Evolutionary conservation across 2,797 vertebrate species (phyloP), one percentile per base, ranked within the genome.

Genomic region (Mergus octosetaceus): DNA sequence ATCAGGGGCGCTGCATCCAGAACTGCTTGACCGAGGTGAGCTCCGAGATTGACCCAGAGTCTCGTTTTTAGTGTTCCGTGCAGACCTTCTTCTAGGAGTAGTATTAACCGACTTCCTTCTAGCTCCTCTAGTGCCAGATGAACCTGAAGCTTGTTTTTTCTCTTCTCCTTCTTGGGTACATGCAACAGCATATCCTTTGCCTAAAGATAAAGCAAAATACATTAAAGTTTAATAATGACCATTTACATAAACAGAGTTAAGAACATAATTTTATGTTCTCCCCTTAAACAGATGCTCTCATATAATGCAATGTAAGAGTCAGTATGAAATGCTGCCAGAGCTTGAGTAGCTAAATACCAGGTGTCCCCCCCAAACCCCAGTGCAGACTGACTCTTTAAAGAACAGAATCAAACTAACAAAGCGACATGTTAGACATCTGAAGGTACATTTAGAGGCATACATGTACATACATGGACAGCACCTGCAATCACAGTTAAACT

Each of bases 81-180:
- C 97, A 58, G 99, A 99, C 47, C 99, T 98, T 84, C 98, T 98
- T 53, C 97, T 98, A 83, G 99, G 97, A 43, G 98, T 97, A 70
- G 98, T 61, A 85, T 97, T 95, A 94, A 98, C 97, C 2, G 97
- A 89, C 94, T 99, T 99, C 96, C 98, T 99, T 95, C 98, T 98
- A 87, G 98, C 97, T 92, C 98, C 98, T 98, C 98, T 99, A 89
- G 98, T 98, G 56, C 98, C 98, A 51, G 99, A 98, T 58, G 98
- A 98, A 69, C 98, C 97, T 88, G 98, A 98, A 62, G 98, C 96
- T 66, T 98, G 98, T 77, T 99, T 98, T 93, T 99, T 99, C 91
- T 99, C 99, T 81, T 98, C 99, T 94, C 99, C 99, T 97, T 97
- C 98, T 97, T 99, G 99, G 39, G 99, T 97, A 97, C 98, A 98